Percentiles rank a stretch among this genome's conserved stretches.
Conservation (phyloP, 2,113 vertebrate genomes). For the Naja naja region DNA sequence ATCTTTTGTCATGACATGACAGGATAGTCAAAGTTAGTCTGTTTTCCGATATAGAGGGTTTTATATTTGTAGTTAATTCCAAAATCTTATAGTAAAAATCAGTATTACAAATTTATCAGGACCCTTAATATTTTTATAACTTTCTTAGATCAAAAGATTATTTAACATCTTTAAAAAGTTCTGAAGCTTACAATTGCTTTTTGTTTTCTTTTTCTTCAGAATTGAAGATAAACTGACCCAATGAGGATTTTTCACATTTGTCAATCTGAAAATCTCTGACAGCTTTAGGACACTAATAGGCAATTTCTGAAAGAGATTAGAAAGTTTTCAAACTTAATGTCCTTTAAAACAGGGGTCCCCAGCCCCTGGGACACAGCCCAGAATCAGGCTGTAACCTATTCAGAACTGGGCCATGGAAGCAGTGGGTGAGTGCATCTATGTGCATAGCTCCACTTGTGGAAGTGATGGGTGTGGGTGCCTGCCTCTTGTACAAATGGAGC, state of each 20-base stretch:
- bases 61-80: not conserved
- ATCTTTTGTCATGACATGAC: not conserved
- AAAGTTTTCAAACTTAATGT: not conserved
- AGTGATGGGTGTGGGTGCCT: no score
- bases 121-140: not conserved
- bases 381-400: no score
- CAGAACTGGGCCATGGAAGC: no score
- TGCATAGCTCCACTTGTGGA: no score
- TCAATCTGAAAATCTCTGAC: not conserved
- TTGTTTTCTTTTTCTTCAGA: not conserved
- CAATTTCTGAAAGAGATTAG: no score
- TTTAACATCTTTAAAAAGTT: not conserved
- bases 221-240: not conserved
- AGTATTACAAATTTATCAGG: not conserved
- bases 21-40: not conserved
- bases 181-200: not conserved
- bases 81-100: not conserved
- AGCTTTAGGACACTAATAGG: not conserved
- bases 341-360: not conserved
- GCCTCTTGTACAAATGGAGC: no score
- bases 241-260: not conserved
- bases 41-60: not conserved
- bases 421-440: no score
- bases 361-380: no score
- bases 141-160: not conserved